These are phyloP conservation scores for Neotoma lepida DNA, from an alignment of 2,113 vertebrate species.

Conservation along the genomic window DNA sequence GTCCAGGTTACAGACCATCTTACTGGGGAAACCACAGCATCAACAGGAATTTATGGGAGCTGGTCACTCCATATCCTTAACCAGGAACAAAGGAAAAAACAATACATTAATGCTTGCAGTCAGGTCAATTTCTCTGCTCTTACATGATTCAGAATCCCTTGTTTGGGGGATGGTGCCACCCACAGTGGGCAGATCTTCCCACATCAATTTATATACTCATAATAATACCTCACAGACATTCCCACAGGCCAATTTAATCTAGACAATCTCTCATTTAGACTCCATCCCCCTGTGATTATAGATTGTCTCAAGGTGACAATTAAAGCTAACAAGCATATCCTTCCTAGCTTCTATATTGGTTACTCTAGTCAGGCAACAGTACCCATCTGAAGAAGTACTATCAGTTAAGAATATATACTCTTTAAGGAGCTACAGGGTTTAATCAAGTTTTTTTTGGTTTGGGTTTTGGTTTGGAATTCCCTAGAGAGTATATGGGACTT, in stretches of 20 bases:
- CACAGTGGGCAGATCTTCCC: neutral
- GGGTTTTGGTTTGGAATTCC: neutral
- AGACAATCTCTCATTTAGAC: neutral
- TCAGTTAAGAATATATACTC: fast-evolving
- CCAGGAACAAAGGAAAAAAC: neutral
- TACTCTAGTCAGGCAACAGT: neutral
- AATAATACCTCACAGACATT: neutral
- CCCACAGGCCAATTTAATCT: neutral
- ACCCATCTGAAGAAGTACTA: neutral
- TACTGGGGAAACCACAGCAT: neutral
- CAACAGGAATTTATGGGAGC: neutral
- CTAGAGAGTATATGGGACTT: neutral
- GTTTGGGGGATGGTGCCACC: neutral
- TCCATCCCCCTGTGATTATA: neutral
- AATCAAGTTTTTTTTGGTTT: neutral
- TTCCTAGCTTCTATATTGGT: neutral
- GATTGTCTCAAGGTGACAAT: neutral
- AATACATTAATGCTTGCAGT: neutral
- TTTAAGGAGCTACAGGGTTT: neutral
- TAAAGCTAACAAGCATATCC: neutral
- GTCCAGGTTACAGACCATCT: too few relatives aligned
- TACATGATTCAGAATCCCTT: neutral
- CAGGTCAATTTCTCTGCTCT: neutral
- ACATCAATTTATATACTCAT: too few relatives aligned
- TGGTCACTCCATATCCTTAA: neutral